phyloP scores from a whole-genome alignment of 2,113 vertebrate species.

The Deroptyus accipitrinus region DNA sequence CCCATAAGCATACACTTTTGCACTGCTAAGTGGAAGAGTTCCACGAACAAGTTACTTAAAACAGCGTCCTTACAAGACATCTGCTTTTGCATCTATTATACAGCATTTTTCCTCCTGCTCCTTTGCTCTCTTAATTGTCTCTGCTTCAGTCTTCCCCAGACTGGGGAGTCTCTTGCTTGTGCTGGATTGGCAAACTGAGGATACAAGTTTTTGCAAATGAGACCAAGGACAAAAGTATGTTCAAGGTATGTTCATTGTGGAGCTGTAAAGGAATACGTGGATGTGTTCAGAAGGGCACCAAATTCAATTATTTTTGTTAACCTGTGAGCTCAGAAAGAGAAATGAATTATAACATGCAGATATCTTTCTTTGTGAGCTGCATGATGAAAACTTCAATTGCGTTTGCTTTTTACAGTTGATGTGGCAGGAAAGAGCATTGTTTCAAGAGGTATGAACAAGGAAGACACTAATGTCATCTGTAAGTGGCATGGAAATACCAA shows the following conservation, averaged over 20 bases:
- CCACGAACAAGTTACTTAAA: not conserved
- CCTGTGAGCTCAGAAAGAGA: not conserved
- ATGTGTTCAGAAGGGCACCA: not conserved
- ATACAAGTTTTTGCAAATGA: constrained; percentile 12
- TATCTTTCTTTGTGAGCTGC: constrained; percentile 16
- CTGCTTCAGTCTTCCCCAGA: constrained; percentile 19
- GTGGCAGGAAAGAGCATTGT: not conserved
- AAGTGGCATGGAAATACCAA: not conserved
- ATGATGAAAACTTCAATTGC: not conserved
- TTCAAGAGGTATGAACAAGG: not conserved
- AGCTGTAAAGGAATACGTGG: not conserved
- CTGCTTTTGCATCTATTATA: constrained; percentile 17
- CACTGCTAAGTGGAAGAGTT: not conserved
- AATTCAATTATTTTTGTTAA: constrained; percentile 38
- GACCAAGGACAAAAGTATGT: constrained; percentile 4
- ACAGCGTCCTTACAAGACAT: not conserved
- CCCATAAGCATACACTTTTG: not conserved
- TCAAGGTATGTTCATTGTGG: not conserved
- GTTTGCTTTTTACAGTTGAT: not conserved
- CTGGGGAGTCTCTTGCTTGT: constrained; percentile 1
- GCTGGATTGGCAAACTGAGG: not conserved
- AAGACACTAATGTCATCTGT: not conserved
- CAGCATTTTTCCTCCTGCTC: not conserved
- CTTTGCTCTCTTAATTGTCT: constrained; percentile 14
- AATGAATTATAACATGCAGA: not conserved